Evolutionary conservation across 2,888 invertebrate genomes (phyloP).

Genomic region (Caenorhabditis sp.): DNA sequence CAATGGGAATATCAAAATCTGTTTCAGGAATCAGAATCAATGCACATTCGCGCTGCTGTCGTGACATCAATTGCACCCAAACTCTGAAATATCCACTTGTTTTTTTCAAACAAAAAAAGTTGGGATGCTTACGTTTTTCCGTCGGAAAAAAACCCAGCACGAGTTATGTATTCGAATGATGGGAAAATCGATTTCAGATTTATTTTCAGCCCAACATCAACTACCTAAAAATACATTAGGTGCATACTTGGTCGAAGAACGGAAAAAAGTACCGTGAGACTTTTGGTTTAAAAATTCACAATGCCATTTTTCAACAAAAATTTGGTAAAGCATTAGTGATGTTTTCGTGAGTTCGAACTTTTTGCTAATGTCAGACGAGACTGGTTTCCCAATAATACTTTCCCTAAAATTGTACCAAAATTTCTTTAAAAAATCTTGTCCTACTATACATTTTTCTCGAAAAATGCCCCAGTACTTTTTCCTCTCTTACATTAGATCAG

Average conservation of each 20-base stretch:
- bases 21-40: conserved; percentile 48
- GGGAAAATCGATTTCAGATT: conserved; percentile 77
- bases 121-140: conserved; percentile 76
- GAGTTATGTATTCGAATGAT: conserved; percentile 92
- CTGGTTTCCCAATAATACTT: no score
- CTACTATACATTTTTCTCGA: no score
- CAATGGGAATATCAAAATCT: conserved; percentile 28
- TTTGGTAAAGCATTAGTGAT: no score
- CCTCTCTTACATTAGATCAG: no score
- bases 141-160: conserved; percentile 93
- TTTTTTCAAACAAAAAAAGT: conserved; percentile 1
- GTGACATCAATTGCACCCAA: conserved; percentile 54
- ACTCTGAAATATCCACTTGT: conserved; percentile 30
- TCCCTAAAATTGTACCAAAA: no score
- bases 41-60: conserved; percentile 48
- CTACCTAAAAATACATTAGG: conserved; percentile 26
- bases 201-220: conserved; percentile 40
- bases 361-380: no score
- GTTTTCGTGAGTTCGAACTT: no score
- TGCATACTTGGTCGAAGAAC: no score
- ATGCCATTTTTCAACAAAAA: background rate
- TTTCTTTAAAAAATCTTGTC: no score
- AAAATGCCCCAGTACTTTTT: no score
- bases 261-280: no score
- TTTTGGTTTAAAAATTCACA: no score